These are phyloP conservation scores for Karalla daura DNA, from an alignment of 2,797 vertebrate genomes.

Conservation along the genomic window DNA sequence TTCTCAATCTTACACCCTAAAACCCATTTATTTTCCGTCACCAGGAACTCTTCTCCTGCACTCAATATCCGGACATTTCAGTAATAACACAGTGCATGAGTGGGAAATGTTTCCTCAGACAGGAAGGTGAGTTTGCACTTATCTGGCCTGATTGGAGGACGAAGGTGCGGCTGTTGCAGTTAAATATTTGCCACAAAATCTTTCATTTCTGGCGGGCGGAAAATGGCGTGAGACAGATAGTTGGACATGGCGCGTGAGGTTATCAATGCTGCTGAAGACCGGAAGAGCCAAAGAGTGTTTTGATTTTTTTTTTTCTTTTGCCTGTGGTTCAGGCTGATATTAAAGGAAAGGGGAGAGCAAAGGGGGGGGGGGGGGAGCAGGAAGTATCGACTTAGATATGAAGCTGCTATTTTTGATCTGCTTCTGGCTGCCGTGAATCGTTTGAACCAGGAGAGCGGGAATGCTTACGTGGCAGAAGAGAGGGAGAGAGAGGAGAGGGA, in stretches of 20 bases:
- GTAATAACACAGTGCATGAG: neutral
- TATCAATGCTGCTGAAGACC: neutral
- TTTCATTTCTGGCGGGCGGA: neutral
- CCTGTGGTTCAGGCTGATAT: conserved; percentile 21
- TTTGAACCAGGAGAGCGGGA: conserved; percentile 16
- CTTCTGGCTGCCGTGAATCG: conserved; percentile 17
- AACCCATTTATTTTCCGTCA: neutral
- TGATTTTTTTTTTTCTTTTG: conserved; percentile 5
- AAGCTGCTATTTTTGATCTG: conserved; percentile 39
- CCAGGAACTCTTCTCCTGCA: too few species aligned
- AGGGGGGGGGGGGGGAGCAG: conserved; percentile 31
- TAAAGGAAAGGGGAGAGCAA: conserved; percentile 34
- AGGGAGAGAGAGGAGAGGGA: conserved; percentile 15
- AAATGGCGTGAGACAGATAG: neutral
- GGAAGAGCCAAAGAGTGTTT: conserved; percentile 5
- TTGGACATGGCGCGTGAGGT: neutral
- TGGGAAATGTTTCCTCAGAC: neutral
- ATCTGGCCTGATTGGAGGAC: neutral
- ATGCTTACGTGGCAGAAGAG: conserved; percentile 11
- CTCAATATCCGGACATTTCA: too few species aligned
- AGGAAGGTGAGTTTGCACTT: neutral
- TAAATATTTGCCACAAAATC: neutral
- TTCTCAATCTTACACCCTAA: neutral
- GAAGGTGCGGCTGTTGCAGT: neutral
- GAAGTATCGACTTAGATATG: conserved; percentile 34